A percentile compares a stretch with the other conserved stretches of the same genome.
phyloP scores from a whole-genome alignment of 2,797 vertebrate species.

The Discoglossus pictus region DNA sequence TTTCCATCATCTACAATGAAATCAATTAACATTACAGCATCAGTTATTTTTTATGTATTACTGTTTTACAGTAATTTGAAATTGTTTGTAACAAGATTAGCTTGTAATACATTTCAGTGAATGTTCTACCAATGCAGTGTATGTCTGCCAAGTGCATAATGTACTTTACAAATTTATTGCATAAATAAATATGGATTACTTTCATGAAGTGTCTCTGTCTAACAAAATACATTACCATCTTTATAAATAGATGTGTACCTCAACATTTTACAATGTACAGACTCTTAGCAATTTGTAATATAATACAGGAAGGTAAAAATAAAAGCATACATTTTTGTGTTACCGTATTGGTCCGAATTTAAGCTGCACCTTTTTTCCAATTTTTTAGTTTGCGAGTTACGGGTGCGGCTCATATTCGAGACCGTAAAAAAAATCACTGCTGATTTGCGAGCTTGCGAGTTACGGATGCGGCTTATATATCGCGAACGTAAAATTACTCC shows the following conservation, averaged over 20 bases:
- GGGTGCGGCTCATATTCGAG: too few relatives aligned
- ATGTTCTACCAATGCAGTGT: constrained; percentile 9
- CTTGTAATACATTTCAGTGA: neutral
- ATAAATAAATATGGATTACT: constrained; percentile 33
- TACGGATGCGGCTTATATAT: too few relatives aligned
- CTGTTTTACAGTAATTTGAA: neutral
- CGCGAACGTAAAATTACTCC: too few relatives aligned
- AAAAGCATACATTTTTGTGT: too few relatives aligned
- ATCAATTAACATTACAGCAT: too few relatives aligned
- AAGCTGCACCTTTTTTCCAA: too few relatives aligned
- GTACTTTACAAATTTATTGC: constrained; percentile 18
- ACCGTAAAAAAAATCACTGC: too few relatives aligned
- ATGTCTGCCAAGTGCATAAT: constrained; percentile 29
- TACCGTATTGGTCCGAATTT: too few relatives aligned
- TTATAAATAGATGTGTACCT: constrained; percentile 30
- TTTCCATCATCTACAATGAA: too few relatives aligned
- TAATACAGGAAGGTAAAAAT: neutral
- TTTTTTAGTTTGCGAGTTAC: too few relatives aligned
- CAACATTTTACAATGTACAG: constrained; percentile 17
- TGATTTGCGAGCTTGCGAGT: too few relatives aligned
- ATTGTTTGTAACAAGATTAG: constrained; percentile 33
- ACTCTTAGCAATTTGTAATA: constrained; percentile 18
- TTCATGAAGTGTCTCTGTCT: constrained; percentile 27
- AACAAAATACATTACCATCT: constrained; percentile 20
- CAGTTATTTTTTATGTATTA: constrained; percentile 10